Conservation (phyloP, 2,888 invertebrate species). For the Heliconius cydno region DNA sequence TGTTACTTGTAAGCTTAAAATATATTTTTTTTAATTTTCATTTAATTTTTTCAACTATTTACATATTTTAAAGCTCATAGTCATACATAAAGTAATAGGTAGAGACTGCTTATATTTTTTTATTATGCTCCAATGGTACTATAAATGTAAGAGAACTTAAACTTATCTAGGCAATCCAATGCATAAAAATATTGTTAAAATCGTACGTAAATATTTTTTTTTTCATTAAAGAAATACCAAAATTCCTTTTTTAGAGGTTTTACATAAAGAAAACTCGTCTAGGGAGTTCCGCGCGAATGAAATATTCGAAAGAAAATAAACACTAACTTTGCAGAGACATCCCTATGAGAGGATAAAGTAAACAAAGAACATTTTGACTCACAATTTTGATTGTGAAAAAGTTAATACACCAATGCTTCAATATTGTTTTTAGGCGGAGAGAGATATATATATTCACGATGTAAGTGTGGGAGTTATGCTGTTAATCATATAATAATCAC, state of each 20-base stretch:
- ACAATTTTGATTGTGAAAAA: not conserved
- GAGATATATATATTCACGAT: not conserved
- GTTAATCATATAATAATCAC: too few species aligned
- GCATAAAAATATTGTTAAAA: not conserved
- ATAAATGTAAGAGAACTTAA: too few species aligned
- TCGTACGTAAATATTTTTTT: not conserved
- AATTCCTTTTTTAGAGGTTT: not conserved
- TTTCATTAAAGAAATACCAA: too few species aligned
- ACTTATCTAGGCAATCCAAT: not conserved
- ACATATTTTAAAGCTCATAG: too few species aligned
- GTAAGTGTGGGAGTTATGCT: too few species aligned
- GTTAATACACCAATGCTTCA: not conserved
- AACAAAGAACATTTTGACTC: not conserved
- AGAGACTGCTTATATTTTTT: too few species aligned
- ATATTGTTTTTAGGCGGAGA: not conserved
- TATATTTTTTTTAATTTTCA: too few species aligned
- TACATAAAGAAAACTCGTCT: not conserved
- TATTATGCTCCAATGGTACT: too few species aligned
- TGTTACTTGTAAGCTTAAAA: too few species aligned
- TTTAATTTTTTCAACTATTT: too few species aligned
- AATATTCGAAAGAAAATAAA: not conserved
- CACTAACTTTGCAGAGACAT: not conserved
- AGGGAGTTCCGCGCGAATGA: not conserved
- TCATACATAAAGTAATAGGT: too few species aligned
- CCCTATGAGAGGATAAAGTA: not conserved